A percentile compares a stretch with the other conserved stretches of the same genome.
Evolutionary conservation across 2,113 vertebrate species (phyloP).

Genomic region (Rhinopithecus roxellana): DNA sequence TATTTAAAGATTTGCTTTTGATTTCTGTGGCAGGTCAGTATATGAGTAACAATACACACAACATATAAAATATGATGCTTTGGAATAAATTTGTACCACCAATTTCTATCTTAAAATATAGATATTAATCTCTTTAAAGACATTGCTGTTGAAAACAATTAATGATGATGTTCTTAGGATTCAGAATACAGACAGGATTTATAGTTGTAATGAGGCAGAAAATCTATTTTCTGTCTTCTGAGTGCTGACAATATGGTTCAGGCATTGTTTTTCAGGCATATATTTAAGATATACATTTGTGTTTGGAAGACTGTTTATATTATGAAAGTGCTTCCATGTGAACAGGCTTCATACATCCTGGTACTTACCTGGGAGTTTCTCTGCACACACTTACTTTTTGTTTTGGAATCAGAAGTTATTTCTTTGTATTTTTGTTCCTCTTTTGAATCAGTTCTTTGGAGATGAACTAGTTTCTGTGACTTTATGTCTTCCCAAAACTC

Average conservation of each 20-base stretch:
- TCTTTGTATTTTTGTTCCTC: background rate
- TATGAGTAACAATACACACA: background rate
- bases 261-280: background rate
- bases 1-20: background rate
- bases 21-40: background rate
- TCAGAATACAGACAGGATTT: background rate
- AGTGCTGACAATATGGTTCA: background rate
- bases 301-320: background rate
- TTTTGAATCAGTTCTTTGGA: background rate
- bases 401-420: background rate
- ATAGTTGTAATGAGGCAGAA: background rate
- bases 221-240: background rate
- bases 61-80: background rate
- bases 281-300: background rate
- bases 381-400: background rate
- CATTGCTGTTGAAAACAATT: background rate
- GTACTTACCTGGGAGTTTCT: background rate
- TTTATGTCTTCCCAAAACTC: background rate
- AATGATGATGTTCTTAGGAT: background rate
- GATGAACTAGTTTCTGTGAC: background rate
- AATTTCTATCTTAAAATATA: background rate
- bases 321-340: too few species aligned
- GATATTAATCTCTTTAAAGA: background rate
- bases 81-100: background rate
- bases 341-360: rapidly evolving